phyloP scores from a whole-genome alignment of 2,797 vertebrate species.

The Esox masquinongy region DNA sequence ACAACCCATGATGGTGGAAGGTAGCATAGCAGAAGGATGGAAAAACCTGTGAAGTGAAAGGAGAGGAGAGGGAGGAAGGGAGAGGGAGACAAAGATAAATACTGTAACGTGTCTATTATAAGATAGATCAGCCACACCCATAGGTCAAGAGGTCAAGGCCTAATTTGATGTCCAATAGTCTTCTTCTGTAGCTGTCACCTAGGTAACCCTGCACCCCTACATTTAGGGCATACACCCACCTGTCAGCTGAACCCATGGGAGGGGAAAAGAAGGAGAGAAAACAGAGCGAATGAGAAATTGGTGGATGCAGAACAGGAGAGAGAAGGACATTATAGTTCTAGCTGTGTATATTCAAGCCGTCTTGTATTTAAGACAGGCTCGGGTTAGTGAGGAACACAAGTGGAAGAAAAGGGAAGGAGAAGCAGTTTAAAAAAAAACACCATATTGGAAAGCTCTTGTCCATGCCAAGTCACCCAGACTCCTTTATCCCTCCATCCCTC shows the following conservation, averaged over 20 bases:
- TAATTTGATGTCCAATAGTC: not conserved
- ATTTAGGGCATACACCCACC: too few relatives aligned
- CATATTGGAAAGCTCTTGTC: not conserved
- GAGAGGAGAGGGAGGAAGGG: slow-evolving; percentile 16
- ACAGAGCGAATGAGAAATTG: slow-evolving; percentile 5
- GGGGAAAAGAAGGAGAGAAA: slow-evolving; percentile 25
- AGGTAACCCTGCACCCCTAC: not conserved
- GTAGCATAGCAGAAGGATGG: slow-evolving; percentile 61
- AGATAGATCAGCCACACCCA: not conserved
- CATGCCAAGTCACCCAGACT: slow-evolving; percentile 14
- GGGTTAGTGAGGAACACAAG: not conserved
- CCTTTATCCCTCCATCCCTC: slow-evolving; percentile 23
- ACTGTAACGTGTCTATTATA: not conserved
- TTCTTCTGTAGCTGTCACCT: not conserved
- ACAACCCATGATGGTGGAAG: slow-evolving; percentile 66
- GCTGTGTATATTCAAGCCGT: not conserved
- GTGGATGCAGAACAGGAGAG: not conserved
- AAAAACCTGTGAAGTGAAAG: slow-evolving; percentile 50
- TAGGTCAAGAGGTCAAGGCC: not conserved
- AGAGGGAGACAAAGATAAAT: slow-evolving; percentile 9
- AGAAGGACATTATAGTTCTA: not conserved
- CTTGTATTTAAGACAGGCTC: not conserved
- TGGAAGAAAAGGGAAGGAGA: not conserved
- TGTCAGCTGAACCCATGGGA: slow-evolving; percentile 6
- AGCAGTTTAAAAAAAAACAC: not conserved